Percentiles rank a stretch among this genome's conserved stretches.
phyloP scores from a whole-genome alignment of 2,797 vertebrate species.

The Fistularia tabacaria region DNA sequence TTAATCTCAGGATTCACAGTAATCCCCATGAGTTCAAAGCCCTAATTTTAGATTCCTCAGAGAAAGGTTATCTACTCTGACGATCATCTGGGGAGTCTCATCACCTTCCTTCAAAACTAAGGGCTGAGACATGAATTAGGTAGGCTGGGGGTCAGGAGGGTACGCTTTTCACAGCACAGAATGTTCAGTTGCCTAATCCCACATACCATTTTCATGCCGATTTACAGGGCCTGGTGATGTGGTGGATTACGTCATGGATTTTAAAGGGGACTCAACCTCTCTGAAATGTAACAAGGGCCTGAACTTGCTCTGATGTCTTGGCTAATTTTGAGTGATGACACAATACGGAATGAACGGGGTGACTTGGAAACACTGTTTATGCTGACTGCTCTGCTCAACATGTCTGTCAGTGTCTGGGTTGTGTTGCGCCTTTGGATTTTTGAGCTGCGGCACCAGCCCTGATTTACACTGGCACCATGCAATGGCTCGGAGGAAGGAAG shows the following conservation, averaged over 20 bases:
- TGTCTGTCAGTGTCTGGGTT: conserved; percentile 11
- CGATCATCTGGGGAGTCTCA: no score
- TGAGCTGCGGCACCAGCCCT: background rate
- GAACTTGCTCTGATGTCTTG: conserved; percentile 25
- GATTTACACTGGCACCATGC: conserved; percentile 2
- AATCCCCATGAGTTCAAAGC: conserved; percentile 12
- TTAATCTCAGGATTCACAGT: conserved; percentile 15
- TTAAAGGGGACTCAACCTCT: conserved; percentile 26
- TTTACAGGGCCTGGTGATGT: conserved; percentile 7
- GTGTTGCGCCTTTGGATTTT: background rate
- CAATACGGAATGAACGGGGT: conserved; percentile 6
- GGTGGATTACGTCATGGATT: conserved; percentile 31
- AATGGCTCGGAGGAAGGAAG: no score
- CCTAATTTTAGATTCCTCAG: conserved; percentile 6
- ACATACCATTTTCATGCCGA: conserved; percentile 13
- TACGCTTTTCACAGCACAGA: conserved; percentile 1
- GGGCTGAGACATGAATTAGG: no score
- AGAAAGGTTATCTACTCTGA: background rate
- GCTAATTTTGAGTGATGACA: conserved; percentile 56
- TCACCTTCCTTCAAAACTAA: no score
- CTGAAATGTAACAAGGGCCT: conserved; percentile 52
- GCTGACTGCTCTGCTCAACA: conserved; percentile 10
- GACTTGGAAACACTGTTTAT: background rate
- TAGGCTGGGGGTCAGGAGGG: background rate
- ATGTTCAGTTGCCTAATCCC: background rate